Evolutionary conservation across 2,888 invertebrate genomes (phyloP).

Genomic region (Drosophila peninsularis): DNA sequence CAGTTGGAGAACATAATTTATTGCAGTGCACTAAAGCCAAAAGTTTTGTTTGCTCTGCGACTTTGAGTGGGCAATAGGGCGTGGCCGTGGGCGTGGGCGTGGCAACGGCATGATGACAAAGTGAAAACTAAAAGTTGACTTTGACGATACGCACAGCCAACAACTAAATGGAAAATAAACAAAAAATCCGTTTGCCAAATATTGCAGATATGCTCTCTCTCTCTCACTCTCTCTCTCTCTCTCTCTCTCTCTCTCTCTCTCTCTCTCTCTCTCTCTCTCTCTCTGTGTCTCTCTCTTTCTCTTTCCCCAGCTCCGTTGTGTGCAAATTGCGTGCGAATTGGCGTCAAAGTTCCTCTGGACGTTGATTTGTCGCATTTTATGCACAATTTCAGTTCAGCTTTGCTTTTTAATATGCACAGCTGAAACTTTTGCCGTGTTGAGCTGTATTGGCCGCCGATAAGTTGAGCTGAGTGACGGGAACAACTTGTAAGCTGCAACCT

Average conservation of each 20-base stretch:
- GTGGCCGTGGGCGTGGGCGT: conserved; percentile 26
- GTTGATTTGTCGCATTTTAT: conserved; percentile 45
- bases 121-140: conserved; percentile 33
- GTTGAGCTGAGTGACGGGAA: conserved; percentile 55
- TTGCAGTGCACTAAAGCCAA: conserved; percentile 48
- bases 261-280: background rate
- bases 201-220: conserved; percentile 6
- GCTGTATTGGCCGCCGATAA: conserved; percentile 14
- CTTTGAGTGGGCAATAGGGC: conserved; percentile 25
- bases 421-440: conserved; percentile 30
- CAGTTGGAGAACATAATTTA: conserved; percentile 73
- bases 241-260: background rate
- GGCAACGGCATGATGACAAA: conserved; percentile 30
- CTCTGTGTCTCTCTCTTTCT: background rate
- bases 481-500: conserved; percentile 33
- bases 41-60: conserved; percentile 59
- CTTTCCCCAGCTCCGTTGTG: conserved; percentile 8
- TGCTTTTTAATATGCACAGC: conserved; percentile 16
- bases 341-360: conserved; percentile 32
- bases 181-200: conserved; percentile 34
- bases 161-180: conserved; percentile 55
- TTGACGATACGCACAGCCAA: conserved; percentile 43
- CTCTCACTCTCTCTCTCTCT: background rate
- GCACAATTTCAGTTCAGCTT: conserved; percentile 39
- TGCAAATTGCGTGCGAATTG: conserved; percentile 60